Percentiles rank a stretch among this genome's conserved stretches.
These are phyloP conservation scores for Aricia artaxerxes DNA, from an alignment of 2,888 invertebrate genomes.

Conservation along the genomic window DNA sequence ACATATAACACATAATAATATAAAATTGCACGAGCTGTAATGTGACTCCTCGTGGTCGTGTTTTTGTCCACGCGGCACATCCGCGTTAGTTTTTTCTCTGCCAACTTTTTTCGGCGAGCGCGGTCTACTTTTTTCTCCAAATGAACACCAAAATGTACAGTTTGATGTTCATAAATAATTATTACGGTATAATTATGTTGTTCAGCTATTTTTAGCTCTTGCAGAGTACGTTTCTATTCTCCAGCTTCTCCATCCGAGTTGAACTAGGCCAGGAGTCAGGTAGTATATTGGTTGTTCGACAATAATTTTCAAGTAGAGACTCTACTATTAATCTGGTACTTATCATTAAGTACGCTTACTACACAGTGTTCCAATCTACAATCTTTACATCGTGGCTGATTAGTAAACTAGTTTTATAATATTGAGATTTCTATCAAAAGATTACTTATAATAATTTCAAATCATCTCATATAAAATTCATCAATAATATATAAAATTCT, in stretches of 20 bases:
- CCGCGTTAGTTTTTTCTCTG: slow-evolving; percentile 51
- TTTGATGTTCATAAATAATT: not conserved
- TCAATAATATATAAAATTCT: no score
- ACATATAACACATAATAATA: not conserved
- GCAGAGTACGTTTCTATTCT: not conserved
- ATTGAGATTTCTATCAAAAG: not conserved
- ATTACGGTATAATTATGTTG: no score
- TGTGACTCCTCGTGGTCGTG: not conserved
- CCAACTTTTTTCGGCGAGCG: slow-evolving; percentile 51
- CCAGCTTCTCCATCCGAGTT: not conserved
- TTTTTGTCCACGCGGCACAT: slow-evolving; percentile 42
- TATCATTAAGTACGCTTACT: no score
- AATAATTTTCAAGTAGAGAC: no score
- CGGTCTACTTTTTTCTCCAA: not conserved
- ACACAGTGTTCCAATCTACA: not conserved
- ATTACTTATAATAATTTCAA: no score
- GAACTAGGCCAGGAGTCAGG: no score
- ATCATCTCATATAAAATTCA: no score
- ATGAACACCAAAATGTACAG: not conserved
- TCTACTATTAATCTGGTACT: no score
- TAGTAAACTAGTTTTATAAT: not conserved
- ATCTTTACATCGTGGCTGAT: not conserved
- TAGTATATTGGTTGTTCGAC: no score
- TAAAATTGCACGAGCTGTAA: not conserved
- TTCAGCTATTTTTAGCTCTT: no score